These are phyloP conservation scores for Spisula solida DNA, from an alignment of 2,888 invertebrate genomes.

Conservation along the genomic window DNA sequence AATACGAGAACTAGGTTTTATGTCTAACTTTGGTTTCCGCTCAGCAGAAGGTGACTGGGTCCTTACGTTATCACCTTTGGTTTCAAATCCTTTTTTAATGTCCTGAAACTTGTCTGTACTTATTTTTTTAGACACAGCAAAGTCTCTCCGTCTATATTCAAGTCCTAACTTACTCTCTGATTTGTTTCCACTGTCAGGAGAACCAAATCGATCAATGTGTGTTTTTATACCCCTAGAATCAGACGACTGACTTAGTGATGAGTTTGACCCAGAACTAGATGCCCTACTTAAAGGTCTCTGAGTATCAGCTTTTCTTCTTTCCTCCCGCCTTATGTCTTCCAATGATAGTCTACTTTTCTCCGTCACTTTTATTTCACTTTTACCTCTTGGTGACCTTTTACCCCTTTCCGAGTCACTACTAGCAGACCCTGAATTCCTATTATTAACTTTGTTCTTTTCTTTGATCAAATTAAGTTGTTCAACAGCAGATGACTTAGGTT, in stretches of 20 bases:
- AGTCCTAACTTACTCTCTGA: constrained; percentile 23
- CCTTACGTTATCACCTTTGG: constrained; percentile 31
- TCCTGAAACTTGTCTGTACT: constrained; percentile 64
- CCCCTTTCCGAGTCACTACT: constrained; percentile 61
- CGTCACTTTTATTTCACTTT: constrained; percentile 51
- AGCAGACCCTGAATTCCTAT: constrained; percentile 44
- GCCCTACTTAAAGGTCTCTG: constrained; percentile 64
- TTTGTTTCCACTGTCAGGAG: constrained; percentile 41
- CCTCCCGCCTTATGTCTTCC: constrained; percentile 60
- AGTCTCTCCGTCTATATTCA: constrained; percentile 44
- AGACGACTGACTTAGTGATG: constrained; percentile 47
- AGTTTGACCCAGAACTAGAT: constrained; percentile 66
- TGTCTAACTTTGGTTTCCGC: constrained; percentile 50
- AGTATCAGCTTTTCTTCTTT: constrained; percentile 24
- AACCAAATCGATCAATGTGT: constrained; percentile 45
- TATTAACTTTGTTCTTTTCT: constrained; percentile 37
- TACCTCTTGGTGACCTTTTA: constrained; percentile 49
- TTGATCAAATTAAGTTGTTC: constrained; percentile 38
- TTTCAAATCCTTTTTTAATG: constrained; percentile 71
- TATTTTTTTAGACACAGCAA: constrained; percentile 58
- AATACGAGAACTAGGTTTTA: constrained; percentile 50
- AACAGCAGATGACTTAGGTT: constrained; percentile 42
- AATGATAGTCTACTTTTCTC: constrained; percentile 63
- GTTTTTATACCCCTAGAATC: constrained; percentile 42
- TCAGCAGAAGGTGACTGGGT: constrained; percentile 33